Conservation (phyloP, 2,797 vertebrate species). For the Neolamprologus multifasciatus region DNA sequence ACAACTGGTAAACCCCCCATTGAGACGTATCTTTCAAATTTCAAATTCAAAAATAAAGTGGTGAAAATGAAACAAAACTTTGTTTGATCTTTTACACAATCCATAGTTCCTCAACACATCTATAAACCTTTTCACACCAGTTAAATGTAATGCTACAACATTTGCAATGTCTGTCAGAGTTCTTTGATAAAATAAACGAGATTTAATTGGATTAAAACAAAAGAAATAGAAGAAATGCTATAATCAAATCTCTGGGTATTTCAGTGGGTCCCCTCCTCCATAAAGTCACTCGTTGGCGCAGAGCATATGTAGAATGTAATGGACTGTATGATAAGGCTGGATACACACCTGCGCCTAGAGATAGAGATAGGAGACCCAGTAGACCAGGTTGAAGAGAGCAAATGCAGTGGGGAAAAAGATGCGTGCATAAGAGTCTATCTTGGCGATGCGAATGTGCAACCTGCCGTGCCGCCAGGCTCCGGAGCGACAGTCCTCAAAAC, state of each 20-base stretch:
- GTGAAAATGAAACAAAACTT: not conserved
- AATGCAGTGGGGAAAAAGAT: conserved; percentile 99
- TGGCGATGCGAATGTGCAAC: conserved; percentile 95
- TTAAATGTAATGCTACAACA: conserved; percentile 77
- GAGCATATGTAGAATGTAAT: conserved; percentile 39
- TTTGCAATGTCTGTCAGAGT: conserved; percentile 64
- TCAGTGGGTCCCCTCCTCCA: conserved; percentile 48
- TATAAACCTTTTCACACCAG: conserved; percentile 27
- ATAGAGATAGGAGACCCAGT: conserved; percentile 99
- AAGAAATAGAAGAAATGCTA: conserved; percentile 11
- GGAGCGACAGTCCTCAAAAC: conserved; percentile 97
- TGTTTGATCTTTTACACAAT: conserved; percentile 24
- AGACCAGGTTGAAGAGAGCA: conserved; percentile 96
- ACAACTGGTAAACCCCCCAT: not conserved
- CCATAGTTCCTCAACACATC: conserved; percentile 28
- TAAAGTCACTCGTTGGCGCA: conserved; percentile 57
- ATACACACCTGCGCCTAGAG: conserved; percentile 73
- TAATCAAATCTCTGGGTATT: conserved; percentile 37
- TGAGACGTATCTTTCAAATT: not conserved
- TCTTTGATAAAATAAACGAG: conserved; percentile 13
- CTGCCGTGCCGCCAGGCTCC: conserved; percentile 96
- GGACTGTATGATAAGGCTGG: conserved; percentile 44
- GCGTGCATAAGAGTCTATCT: conserved; percentile 98
- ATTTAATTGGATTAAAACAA: conserved; percentile 32
- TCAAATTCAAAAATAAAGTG: not conserved